Base-by-base conservation (phyloP, 2,797 vertebrate genomes). In the Distichodus sexfasciatus region DNA sequence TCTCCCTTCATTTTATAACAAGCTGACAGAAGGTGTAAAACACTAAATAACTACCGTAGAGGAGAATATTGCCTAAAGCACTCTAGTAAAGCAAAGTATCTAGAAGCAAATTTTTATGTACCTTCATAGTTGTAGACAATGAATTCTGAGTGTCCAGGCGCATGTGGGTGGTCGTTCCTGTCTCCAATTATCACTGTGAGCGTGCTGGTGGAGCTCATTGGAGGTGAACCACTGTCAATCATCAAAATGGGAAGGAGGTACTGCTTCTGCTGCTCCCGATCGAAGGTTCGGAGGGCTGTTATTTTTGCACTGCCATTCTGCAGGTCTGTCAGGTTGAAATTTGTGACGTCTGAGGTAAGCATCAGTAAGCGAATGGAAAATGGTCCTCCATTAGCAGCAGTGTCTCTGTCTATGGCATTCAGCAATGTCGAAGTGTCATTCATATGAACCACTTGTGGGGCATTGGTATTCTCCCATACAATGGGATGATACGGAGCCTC, bases 91-190 rank as follows among this genome's bases (percentile, higher is more conserved):
- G 33, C 31, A 36, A 29, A 21, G 12, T 2, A 35, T 28, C 1
- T 40, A 40, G 19, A 59, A 41, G 14, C 3, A 58, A 50, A 6
- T 36, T 47, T 58, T 38, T 4, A 19, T 79, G 47, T 87, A 95
- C 94, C 94, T 28, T 93, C 85, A 14, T 91, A 92, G 63, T 88
- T 90, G 88, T 94, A 95, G 65, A 96, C 88, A 46, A 94, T 89
- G 69, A 91, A 93, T 64, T 92, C 82, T 58, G 89, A 87, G 82
- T 93, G 89, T 70, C 94, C 94, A 9, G 94, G 79, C 7, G 84
- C 78, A 81, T 95, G 94, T 0, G 94, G 90, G 75, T 96, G 94
- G 78, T 96, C 94, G 1, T 96, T 96, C 36, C 87, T 87, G 84
- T 96, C 94, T 0, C 94, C 94, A 0, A 96, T 91, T 54, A 89